These are phyloP conservation scores for Micoletzkya japonica DNA, from an alignment of 2,888 invertebrate species.

Conservation along the genomic window DNA sequence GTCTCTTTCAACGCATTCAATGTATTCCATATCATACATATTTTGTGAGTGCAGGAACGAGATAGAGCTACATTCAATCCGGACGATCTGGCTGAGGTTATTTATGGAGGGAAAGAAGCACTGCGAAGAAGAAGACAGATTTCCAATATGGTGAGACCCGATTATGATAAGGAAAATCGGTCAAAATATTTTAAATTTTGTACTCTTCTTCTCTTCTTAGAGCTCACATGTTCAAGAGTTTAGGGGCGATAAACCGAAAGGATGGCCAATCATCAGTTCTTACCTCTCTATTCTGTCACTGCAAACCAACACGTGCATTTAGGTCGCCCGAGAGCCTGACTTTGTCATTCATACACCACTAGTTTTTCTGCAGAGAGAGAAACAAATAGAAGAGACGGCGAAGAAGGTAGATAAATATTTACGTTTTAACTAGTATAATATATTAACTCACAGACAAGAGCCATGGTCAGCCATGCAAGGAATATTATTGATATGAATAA, in stretches of 20 bases:
- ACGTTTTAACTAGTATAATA: not conserved
- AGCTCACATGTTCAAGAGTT: too few species aligned
- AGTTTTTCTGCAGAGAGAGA: slow-evolving; percentile 60
- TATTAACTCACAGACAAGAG: not conserved
- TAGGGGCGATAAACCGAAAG: too few species aligned
- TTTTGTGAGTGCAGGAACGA: not conserved
- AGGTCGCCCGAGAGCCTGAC: slow-evolving; percentile 19
- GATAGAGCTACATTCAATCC: slow-evolving; percentile 32
- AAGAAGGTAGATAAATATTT: slow-evolving; percentile 47
- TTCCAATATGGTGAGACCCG: not conserved
- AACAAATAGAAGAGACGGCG: slow-evolving; percentile 62
- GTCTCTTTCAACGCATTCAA: too few species aligned
- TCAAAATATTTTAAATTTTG: slow-evolving; percentile 17
- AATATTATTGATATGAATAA: not conserved
- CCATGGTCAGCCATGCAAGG: not conserved
- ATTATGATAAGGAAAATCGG: too few species aligned
- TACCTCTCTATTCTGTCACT: too few species aligned
- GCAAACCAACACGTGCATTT: too few species aligned
- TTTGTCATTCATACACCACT: slow-evolving; percentile 42
- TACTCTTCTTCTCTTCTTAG: not conserved
- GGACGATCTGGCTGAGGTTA: slow-evolving; percentile 30
- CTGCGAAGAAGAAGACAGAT: slow-evolving; percentile 32
- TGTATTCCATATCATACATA: too few species aligned
- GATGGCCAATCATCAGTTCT: too few species aligned
- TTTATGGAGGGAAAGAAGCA: slow-evolving; percentile 32